Base-by-base conservation (phyloP, 2,888 invertebrate genomes). In the Zygaena filipendulae region DNA sequence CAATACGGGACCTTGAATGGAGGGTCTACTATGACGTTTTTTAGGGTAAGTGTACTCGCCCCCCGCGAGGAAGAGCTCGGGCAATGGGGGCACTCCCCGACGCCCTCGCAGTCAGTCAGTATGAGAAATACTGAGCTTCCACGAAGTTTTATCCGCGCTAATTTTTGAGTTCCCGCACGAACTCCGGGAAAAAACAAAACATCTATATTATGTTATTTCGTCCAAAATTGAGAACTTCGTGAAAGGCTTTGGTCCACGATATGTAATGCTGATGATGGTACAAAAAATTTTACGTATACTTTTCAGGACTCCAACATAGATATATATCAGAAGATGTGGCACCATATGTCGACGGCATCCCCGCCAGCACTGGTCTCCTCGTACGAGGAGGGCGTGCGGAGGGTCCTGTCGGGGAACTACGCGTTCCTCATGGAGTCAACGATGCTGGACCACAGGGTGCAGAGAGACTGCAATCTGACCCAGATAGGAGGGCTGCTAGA, bases 341-440 rank as follows among this genome's bases (percentile, higher is more conserved):
- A 88, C 25, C 94, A 91, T 48, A 97, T 97, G 97, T 92, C 94
- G 1, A 67, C 82, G 0, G 59, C 67, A 0, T 60, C 87, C 13
- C 89, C 93, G 0, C 84, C 89, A 0, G 93, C 93, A 0, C 92
- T 97, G 50, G 95, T 96, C 0, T 84, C 88, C 26, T 90, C 90
- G 0, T 97, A 95, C 59, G 92, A 95, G 42, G 95, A 96, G 46
- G 98, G 97, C 0, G 91, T 97, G 13, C 84, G 87, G 43, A 80
- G 90, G 25, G 97, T 97, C 0, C 74, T 94, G 26, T 85, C 86
- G 27, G 95, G 92, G 1, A 91, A 97, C 67, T 99, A 97, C 64
- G 98, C 98, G 0, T 99, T 96, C 59, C 84, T 99, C 10, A 97
- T 98, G 93, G 98, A 99, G 75, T 97, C 96, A 0, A 95, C 97